phyloP scores from a whole-genome alignment of 2,797 vertebrate species.

The Sebastes taczanowskii region DNA sequence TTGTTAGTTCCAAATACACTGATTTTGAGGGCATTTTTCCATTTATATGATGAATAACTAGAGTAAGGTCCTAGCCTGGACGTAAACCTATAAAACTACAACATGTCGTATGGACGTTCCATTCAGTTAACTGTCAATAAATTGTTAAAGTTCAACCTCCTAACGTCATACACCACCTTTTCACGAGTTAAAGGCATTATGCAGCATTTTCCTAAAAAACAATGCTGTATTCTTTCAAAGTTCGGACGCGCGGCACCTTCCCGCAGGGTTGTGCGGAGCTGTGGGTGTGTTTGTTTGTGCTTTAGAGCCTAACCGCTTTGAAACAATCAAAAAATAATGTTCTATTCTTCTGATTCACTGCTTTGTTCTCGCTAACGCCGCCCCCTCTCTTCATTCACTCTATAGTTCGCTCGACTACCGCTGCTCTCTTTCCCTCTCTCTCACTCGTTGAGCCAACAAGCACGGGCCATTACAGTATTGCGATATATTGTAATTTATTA shows the following conservation, averaged over 20 bases:
- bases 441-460: background rate
- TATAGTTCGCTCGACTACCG: background rate
- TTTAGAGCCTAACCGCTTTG: too few relatives aligned
- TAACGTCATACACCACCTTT: background rate
- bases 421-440: background rate
- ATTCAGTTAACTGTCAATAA: background rate
- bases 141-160: background rate
- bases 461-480: background rate
- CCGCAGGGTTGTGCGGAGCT: too few relatives aligned
- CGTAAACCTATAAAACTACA: background rate
- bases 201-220: too few relatives aligned
- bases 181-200: background rate
- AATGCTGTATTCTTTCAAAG: too few relatives aligned
- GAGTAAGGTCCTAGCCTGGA: background rate
- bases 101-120: too few relatives aligned
- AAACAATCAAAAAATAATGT: too few relatives aligned
- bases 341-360: background rate
- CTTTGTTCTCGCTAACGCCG: background rate
- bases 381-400: background rate
- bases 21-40: background rate
- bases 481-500: too few relatives aligned
- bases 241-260: too few relatives aligned
- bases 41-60: background rate
- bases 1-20: background rate
- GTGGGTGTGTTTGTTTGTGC: too few relatives aligned